Conservation (phyloP, 2,888 invertebrate genomes). For the Melitaea athalia region DNA sequence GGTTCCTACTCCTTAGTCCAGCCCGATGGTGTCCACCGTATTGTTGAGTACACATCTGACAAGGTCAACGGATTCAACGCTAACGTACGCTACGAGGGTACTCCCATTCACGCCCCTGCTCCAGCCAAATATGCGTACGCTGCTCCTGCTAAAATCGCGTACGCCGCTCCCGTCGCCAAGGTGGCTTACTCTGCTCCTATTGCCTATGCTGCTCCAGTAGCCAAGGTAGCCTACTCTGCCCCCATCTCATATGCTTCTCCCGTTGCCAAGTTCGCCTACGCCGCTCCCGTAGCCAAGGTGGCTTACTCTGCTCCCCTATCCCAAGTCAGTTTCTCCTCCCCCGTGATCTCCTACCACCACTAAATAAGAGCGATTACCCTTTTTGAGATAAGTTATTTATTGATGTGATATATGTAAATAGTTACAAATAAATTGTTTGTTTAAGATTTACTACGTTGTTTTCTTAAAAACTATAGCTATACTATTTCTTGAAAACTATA, state of each 20-base stretch:
- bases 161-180: slow-evolving; percentile 44
- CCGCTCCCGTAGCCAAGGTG: slow-evolving; percentile 47
- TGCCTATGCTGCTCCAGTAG: slow-evolving; percentile 50
- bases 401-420: slow-evolving; percentile 46
- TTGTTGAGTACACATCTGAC: slow-evolving; percentile 75
- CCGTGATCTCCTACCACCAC: slow-evolving; percentile 69
- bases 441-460: slow-evolving; percentile 41
- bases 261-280: slow-evolving; percentile 45
- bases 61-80: slow-evolving; percentile 74
- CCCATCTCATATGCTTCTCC: slow-evolving; percentile 48
- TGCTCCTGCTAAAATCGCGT: slow-evolving; percentile 47
- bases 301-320: slow-evolving; percentile 50
- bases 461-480: background rate
- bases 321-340: slow-evolving; percentile 66
- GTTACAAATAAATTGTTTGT: slow-evolving; percentile 54
- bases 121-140: slow-evolving; percentile 46
- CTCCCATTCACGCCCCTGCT: slow-evolving; percentile 50
- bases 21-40: slow-evolving; percentile 71
- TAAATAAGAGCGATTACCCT: slow-evolving; percentile 43
- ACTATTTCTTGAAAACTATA: background rate
- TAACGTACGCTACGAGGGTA: slow-evolving; percentile 72
- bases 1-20: slow-evolving; percentile 76
- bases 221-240: slow-evolving; percentile 52
- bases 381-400: slow-evolving; percentile 43
- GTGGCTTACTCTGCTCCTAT: slow-evolving; percentile 49